These are phyloP conservation scores for Ammodytes dubius DNA, from an alignment of 2,113 vertebrate species.

Conservation along the genomic window DNA sequence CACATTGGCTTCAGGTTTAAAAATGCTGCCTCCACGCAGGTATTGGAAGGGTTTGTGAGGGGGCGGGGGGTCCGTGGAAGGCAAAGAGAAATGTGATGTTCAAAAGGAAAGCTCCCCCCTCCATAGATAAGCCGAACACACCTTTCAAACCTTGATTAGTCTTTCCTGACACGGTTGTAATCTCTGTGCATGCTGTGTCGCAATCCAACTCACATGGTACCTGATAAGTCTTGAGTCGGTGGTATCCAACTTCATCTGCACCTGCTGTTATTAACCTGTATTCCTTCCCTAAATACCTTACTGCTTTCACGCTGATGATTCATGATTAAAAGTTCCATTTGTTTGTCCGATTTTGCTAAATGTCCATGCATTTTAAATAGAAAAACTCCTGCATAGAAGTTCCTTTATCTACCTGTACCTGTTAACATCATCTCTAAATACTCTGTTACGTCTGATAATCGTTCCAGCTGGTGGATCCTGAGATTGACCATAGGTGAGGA, in stretches of 20 bases:
- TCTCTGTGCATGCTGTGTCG: conserved; percentile 44
- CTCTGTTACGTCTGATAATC: conserved; percentile 4
- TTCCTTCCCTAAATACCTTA: not conserved
- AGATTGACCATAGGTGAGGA: conserved; percentile 9
- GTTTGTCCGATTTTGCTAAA: not conserved
- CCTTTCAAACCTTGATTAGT: conserved; percentile 53
- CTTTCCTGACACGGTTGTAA: conserved; percentile 53
- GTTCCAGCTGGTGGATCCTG: conserved; percentile 27
- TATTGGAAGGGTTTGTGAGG: not conserved
- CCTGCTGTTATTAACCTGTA: conserved; percentile 5
- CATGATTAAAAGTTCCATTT: not conserved
- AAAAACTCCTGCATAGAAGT: not conserved
- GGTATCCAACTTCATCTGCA: conserved; percentile 2
- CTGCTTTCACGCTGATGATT: not conserved
- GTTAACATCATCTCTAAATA: not conserved
- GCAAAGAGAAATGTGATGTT: conserved; percentile 37
- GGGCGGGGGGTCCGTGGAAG: not conserved
- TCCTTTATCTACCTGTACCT: not conserved
- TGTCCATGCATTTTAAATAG: conserved; percentile 15
- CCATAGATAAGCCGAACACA: conserved; percentile 65
- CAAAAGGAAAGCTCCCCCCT: conserved; percentile 13
- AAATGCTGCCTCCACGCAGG: conserved; percentile 27
- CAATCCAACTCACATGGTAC: conserved; percentile 55
- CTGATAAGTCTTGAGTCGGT: conserved; percentile 38
- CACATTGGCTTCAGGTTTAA: conserved; percentile 24